Conservation (phyloP, 2,113 vertebrate species). For the Myotis yumanensis region DNA sequence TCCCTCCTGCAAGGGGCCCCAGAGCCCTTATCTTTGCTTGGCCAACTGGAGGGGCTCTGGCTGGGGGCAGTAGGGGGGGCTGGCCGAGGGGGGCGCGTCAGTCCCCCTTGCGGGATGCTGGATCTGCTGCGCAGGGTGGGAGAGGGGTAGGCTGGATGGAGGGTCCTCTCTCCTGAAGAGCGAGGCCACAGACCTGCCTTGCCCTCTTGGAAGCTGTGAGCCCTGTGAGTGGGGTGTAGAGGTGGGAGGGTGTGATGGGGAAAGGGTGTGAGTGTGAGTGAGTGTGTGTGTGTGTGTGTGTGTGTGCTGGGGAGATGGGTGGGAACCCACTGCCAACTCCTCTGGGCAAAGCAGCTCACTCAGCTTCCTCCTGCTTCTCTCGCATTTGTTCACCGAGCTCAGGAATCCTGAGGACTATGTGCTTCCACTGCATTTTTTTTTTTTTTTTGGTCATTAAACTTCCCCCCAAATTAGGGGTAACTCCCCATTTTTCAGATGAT, state of each 20-base stretch:
- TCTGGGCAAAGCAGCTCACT: neutral
- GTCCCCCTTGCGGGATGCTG: accelerated
- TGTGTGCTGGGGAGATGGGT: no score
- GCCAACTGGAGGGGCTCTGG: neutral
- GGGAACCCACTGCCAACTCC: neutral
- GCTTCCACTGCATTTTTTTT: neutral
- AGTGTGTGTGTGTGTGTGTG: accelerated
- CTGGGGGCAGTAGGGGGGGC: neutral
- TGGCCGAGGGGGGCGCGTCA: accelerated
- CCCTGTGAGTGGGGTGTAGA: neutral
- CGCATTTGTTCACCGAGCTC: accelerated
- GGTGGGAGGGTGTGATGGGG: neutral
- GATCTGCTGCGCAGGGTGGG: neutral
- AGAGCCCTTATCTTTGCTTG: neutral
- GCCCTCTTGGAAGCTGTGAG: neutral
- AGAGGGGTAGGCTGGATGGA: neutral
- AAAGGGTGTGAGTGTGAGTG: accelerated
- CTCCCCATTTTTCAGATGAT: neutral
- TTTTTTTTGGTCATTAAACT: neutral
- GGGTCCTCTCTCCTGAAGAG: neutral
- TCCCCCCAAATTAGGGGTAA: neutral
- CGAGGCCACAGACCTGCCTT: neutral
- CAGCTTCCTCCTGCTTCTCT: neutral
- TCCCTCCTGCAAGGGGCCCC: neutral
- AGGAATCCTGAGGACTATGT: neutral